These are phyloP conservation scores for Rhinophrynus dorsalis DNA, from an alignment of 2,797 vertebrate species.

Conservation along the genomic window DNA sequence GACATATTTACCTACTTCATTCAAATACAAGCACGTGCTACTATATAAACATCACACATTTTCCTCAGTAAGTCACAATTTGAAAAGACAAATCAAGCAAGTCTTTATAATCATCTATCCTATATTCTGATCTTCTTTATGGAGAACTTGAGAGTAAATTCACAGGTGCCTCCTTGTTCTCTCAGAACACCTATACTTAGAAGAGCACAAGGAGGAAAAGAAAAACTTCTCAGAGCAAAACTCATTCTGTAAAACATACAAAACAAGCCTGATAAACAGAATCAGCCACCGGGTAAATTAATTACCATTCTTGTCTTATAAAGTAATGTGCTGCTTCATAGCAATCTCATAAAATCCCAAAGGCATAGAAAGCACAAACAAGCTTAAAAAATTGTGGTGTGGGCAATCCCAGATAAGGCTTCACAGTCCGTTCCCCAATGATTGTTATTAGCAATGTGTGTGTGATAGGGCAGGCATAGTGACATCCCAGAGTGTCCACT, in stretches of 20 bases:
- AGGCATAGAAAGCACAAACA: constrained; percentile 37
- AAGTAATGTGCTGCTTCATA: constrained; percentile 43
- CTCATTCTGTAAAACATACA: constrained; percentile 47
- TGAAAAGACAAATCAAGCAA: no score
- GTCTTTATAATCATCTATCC: no score
- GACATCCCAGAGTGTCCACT: constrained; percentile 38
- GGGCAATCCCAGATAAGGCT: constrained; percentile 42
- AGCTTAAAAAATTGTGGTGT: constrained; percentile 39
- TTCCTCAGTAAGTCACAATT: no score
- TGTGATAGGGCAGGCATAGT: constrained; percentile 25
- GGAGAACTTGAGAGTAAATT: background rate
- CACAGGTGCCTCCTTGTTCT: background rate
- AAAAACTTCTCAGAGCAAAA: constrained; percentile 33
- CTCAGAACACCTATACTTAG: constrained; percentile 7
- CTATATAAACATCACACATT: no score
- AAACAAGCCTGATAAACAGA: constrained; percentile 47
- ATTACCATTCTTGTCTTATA: constrained; percentile 45
- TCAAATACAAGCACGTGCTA: no score
- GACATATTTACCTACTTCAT: no score
- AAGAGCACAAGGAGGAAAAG: background rate
- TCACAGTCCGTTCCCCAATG: constrained; percentile 27
- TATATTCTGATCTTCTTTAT: no score
- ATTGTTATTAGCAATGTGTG: constrained; percentile 26
- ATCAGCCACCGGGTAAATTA: constrained; percentile 47
- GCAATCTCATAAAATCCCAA: constrained; percentile 44